phyloP scores from a whole-genome alignment of 2,113 vertebrate species.

The Aegypius monachus region DNA sequence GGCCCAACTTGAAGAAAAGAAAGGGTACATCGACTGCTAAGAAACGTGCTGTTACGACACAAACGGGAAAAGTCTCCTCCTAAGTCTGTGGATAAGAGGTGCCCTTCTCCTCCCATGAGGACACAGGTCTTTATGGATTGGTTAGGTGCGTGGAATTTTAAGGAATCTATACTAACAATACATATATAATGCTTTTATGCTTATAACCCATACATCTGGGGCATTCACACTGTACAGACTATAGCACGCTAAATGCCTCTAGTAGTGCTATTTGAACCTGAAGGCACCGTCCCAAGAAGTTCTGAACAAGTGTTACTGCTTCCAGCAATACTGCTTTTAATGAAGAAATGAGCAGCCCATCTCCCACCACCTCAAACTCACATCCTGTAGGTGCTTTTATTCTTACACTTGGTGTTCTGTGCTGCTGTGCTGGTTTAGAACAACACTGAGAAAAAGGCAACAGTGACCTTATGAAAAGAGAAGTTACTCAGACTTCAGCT shows the following conservation, averaged over 20 bases:
- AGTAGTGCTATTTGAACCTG: background rate
- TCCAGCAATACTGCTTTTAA: background rate
- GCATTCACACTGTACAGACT: background rate
- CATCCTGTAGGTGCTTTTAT: background rate
- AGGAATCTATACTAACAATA: background rate
- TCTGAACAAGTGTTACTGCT: background rate
- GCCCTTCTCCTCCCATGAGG: background rate
- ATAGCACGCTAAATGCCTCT: background rate
- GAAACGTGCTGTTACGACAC: background rate
- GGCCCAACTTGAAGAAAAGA: background rate
- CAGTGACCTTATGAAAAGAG: background rate
- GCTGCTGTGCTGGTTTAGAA: background rate
- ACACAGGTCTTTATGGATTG: background rate
- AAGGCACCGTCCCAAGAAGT: background rate
- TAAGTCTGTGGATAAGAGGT: background rate
- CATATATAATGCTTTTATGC: background rate
- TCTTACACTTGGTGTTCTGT: background rate
- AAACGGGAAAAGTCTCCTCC: background rate
- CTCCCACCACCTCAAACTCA: background rate
- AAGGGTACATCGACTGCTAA: background rate
- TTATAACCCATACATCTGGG: background rate
- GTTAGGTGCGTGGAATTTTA: background rate
- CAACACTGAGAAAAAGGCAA: background rate
- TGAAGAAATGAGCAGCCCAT: background rate
- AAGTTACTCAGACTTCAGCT: background rate